These are phyloP conservation scores for Climacteris rufus DNA, from an alignment of 2,113 vertebrate species.

Conservation along the genomic window DNA sequence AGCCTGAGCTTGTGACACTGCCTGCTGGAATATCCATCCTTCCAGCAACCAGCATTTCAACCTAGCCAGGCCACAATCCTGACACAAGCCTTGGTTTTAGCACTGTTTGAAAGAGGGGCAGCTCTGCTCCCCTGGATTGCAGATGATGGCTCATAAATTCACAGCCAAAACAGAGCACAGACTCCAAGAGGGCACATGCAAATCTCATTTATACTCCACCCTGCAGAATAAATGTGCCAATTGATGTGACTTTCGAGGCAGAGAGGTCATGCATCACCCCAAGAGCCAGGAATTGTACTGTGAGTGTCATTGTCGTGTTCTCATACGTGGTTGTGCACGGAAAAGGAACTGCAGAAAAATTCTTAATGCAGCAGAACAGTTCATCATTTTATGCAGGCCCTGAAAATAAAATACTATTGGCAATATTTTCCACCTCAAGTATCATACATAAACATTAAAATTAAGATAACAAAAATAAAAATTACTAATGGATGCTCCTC, in stretches of 20 bases:
- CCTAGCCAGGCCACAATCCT: background rate
- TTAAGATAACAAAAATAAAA: background rate
- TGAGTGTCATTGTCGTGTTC: background rate
- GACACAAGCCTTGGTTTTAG: background rate
- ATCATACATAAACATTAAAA: background rate
- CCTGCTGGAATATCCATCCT: background rate
- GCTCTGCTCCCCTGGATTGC: background rate
- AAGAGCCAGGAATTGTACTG: background rate
- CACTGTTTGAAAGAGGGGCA: background rate
- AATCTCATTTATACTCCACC: background rate
- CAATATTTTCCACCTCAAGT: background rate
- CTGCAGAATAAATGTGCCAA: background rate
- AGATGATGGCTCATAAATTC: fast-evolving
- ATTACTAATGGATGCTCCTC: background rate
- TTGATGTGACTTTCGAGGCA: background rate
- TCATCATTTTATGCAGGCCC: background rate
- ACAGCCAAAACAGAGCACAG: background rate
- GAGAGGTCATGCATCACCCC: background rate
- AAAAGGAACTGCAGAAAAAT: background rate
- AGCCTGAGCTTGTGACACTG: background rate
- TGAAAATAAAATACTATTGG: background rate
- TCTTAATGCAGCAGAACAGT: background rate
- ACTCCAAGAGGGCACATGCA: background rate
- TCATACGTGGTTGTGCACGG: fast-evolving
- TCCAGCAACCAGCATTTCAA: background rate